Evolutionary conservation across 1,140 invertebrate species (phyloP), one percentile per base, ranked within the genome.

Genomic region (Drosophila baimaii): DNA sequence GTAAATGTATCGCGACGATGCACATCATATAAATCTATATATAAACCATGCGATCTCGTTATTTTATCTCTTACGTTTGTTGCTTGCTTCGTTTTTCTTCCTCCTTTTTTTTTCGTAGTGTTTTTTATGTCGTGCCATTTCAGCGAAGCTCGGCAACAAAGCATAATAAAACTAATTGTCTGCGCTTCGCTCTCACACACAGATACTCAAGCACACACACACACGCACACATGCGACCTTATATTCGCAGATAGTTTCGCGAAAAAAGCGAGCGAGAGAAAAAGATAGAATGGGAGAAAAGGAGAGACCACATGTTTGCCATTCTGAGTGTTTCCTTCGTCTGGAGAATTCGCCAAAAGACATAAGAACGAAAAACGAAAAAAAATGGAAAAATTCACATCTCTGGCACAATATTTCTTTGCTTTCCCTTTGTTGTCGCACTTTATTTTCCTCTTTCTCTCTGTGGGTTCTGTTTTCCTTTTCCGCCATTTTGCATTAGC

Each of bases 121-220:
- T 66, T 83, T 88, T 89, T 90, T 89, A 85, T 90, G 81, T 90
- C 85, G 81, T 89, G 85, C 85, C 84, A 90, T 89, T 90, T 89
- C 81, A 90, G 84, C 85, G 84, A 89, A 89, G 85, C 85, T 88
- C 85, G 85, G 81, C 77, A 90, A 89, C 84, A 89, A 89, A 89
- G 84, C 81, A 89, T 89, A 89, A 89, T 89, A 89, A 89, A 89
- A 89, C 84, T 89, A 89, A 89, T 89, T 89, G 84, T 89, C 84
- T 89, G 85, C 77, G 84, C 84, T 89, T 90, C 84, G 81, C 85
- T 89, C 85, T 81, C 69, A 77, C 80, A 84, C 84, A 89, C 63
- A 77, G 54, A 54, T 72, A 63, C 49, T 63, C 59, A 61, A 43
- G 39, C 61, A 64, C 47, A 51, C 55, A 69, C 54, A 62, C 31